Evolutionary conservation across 2,888 invertebrate species (phyloP).

Genomic region (Meganola albula): DNA sequence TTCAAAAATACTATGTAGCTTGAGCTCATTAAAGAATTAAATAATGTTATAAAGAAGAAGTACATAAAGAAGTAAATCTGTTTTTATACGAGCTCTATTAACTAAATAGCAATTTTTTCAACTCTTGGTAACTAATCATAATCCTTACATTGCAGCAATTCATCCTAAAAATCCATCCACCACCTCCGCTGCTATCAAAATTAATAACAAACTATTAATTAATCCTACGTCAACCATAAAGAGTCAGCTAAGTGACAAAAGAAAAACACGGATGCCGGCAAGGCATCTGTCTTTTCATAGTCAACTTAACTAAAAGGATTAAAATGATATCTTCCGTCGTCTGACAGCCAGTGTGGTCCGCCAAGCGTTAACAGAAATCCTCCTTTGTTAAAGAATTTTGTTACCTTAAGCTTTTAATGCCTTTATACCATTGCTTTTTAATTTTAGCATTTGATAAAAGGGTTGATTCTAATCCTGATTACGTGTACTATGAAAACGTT

Average conservation of each 20-base stretch:
- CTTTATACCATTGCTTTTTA: constrained; percentile 74
- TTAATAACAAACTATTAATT: constrained; percentile 41
- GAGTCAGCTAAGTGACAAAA: constrained; percentile 55
- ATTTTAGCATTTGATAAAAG: constrained; percentile 69
- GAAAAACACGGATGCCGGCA: constrained; percentile 59
- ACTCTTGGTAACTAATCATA: too few species aligned
- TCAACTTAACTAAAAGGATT: constrained; percentile 78
- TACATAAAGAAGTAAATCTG: too few species aligned
- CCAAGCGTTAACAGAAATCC: constrained; percentile 66
- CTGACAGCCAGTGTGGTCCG: constrained; percentile 73
- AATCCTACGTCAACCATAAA: constrained; percentile 47
- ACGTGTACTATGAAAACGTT: constrained; percentile 54
- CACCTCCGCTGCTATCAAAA: constrained; percentile 22
- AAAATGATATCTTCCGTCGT: constrained; percentile 76
- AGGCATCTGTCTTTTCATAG: constrained; percentile 74
- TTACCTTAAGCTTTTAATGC: constrained; percentile 76
- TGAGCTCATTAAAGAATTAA: too few species aligned
- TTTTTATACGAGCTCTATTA: too few species aligned
- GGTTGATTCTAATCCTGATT: constrained; percentile 69
- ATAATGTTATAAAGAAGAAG: too few species aligned
- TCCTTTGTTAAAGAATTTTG: constrained; percentile 67
- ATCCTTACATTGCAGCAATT: constrained; percentile 1
- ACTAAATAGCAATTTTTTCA: too few species aligned
- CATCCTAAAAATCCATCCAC: constrained; percentile 9
- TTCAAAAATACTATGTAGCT: too few species aligned